Percentiles rank a stretch among this genome's conserved stretches.
Evolutionary conservation across 2,888 invertebrate genomes (phyloP).

Genomic region (Bursaphelenchus okinawaensis): DNA sequence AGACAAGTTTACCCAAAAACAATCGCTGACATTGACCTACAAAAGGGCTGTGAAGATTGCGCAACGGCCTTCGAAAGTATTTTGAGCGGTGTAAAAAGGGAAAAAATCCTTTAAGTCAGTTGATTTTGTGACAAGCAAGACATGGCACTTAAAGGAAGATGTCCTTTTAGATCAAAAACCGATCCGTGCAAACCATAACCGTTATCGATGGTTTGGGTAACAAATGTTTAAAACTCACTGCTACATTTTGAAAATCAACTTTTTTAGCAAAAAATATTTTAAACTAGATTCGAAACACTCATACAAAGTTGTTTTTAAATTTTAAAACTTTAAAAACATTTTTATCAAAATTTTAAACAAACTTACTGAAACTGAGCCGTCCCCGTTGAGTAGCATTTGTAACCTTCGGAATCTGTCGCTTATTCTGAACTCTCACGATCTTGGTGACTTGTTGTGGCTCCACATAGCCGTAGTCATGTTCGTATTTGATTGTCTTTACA

Average conservation of each 20-base stretch:
- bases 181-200: not conserved
- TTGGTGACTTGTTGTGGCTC: not conserved
- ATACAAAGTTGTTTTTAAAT: too few relatives aligned
- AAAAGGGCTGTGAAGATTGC: not conserved
- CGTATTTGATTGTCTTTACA: not conserved
- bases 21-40: not conserved
- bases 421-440: not conserved
- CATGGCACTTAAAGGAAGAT: not conserved
- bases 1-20: too few relatives aligned
- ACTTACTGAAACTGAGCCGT: not conserved
- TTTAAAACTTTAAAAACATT: too few relatives aligned
- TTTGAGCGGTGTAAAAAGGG: not conserved
- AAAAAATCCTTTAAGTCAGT: not conserved
- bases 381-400: not conserved
- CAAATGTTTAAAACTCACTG: not conserved
- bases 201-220: not conserved
- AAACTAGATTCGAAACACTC: too few relatives aligned
- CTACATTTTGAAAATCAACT: too few relatives aligned
- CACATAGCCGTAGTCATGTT: not conserved
- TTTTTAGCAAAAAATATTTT: too few relatives aligned
- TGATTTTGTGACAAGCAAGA: not conserved
- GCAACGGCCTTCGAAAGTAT: not conserved
- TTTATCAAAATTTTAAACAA: too few relatives aligned
- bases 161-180: not conserved
- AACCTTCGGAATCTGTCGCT: not conserved